Conservation (phyloP, 2,888 invertebrate species). For the Phytoseiulus persimilis region DNA sequence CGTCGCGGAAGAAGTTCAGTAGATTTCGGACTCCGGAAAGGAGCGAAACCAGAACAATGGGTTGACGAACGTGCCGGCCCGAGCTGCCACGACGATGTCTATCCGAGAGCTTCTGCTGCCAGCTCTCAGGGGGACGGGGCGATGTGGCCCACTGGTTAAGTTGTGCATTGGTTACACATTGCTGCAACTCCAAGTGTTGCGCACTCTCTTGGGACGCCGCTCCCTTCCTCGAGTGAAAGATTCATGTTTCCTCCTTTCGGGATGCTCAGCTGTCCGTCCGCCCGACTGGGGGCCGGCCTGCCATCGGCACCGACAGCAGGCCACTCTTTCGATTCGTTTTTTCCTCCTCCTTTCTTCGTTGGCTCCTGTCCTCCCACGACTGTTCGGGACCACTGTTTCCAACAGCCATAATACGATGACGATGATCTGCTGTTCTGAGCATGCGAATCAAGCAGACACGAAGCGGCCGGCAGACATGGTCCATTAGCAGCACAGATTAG, state of each 20-base stretch:
- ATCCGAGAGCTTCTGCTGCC: background rate
- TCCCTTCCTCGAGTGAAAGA: background rate
- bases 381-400: background rate
- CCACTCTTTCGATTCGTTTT: background rate
- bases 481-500: background rate
- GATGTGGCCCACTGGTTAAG: constrained; percentile 34
- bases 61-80: background rate
- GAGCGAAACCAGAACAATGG: background rate
- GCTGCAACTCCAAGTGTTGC: constrained; percentile 8
- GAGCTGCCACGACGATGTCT: background rate
- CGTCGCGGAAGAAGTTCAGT: background rate
- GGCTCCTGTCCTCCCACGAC: background rate
- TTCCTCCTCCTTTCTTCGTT: background rate
- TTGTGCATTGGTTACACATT: constrained; percentile 37
- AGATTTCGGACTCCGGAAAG: background rate
- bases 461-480: background rate
- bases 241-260: background rate
- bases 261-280: background rate
- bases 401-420: background rate
- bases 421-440: background rate
- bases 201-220: background rate
- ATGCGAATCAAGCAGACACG: background rate
- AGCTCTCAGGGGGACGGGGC: background rate
- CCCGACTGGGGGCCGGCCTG: background rate
- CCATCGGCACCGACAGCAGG: background rate